A percentile compares a stretch with the other conserved stretches of the same genome.
Conservation (phyloP, 2,113 vertebrate genomes). For the Eolophus roseicapilla region DNA sequence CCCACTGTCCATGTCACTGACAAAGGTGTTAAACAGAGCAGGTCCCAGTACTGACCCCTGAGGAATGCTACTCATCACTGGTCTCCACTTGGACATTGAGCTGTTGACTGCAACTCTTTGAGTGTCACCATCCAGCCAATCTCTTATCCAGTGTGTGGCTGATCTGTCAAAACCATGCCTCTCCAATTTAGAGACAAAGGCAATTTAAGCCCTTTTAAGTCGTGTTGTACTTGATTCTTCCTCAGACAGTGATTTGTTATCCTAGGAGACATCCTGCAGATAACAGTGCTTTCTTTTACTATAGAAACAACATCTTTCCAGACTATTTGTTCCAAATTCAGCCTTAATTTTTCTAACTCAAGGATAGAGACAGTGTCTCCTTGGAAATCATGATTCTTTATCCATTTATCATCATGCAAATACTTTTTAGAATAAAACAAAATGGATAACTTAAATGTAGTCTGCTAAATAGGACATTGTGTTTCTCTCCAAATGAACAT, state of each 20-base stretch:
- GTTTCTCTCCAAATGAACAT: conserved; percentile 36
- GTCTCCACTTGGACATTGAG: neutral
- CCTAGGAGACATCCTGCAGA: neutral
- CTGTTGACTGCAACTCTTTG: neutral
- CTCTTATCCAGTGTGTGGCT: neutral
- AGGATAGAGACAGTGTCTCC: neutral
- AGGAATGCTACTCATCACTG: neutral
- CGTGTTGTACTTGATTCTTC: neutral
- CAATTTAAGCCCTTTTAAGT: neutral
- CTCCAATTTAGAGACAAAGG: neutral
- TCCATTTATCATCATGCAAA: conserved; percentile 13
- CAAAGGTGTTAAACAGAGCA: neutral
- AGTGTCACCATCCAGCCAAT: neutral
- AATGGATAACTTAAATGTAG: conserved; percentile 42
- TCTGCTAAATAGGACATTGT: neutral
- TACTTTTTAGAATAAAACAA: conserved; percentile 20
- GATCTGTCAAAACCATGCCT: neutral
- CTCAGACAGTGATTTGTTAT: neutral
- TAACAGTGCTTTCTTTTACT: neutral
- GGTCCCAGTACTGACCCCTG: neutral
- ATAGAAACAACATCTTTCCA: neutral
- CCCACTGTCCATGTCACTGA: neutral
- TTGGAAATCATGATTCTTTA: conserved; percentile 16
- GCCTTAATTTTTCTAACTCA: neutral
- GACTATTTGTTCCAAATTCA: neutral